Evolutionary conservation across 1,140 invertebrate genomes (phyloP).

Genomic region (Caerostris extrusa): DNA sequence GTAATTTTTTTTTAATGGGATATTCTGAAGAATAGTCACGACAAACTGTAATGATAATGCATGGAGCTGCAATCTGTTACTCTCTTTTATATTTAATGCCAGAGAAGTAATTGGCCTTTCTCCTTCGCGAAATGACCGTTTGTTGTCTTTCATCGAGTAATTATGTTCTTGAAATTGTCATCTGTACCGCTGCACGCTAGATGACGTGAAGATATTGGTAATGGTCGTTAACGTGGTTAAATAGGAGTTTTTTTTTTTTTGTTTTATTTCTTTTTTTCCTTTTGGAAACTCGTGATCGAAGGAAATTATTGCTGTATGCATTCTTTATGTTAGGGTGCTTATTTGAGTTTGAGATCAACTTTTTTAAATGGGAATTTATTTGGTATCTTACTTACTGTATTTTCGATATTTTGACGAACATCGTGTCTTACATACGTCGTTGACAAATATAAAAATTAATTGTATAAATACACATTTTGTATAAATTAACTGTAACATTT

Average conservation of each 20-base stretch:
- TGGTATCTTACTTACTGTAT: too few relatives aligned
- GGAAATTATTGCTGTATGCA: not conserved
- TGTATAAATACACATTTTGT: too few relatives aligned
- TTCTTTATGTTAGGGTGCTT: not conserved
- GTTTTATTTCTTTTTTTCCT: not conserved
- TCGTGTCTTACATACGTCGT: too few relatives aligned
- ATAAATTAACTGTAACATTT: too few relatives aligned
- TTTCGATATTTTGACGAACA: too few relatives aligned
- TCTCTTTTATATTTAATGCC: not conserved
- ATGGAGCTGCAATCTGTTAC: not conserved
- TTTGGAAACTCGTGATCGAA: not conserved
- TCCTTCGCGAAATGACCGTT: not conserved
- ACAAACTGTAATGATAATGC: not conserved
- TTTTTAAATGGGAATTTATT: too few relatives aligned
- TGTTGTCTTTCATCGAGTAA: not conserved
- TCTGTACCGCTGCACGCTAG: not conserved
- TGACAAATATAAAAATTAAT: too few relatives aligned
- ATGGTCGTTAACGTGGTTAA: not conserved
- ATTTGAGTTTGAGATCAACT: too few relatives aligned
- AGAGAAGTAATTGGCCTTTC: not conserved
- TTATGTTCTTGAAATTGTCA: not conserved
- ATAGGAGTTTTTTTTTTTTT: not conserved
- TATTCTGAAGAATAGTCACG: not conserved
- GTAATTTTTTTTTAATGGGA: not conserved
- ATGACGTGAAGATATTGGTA: not conserved